These are phyloP conservation scores for Globodera rostochiensis DNA, from an alignment of 1,140 invertebrate genomes.

Conservation along the genomic window DNA sequence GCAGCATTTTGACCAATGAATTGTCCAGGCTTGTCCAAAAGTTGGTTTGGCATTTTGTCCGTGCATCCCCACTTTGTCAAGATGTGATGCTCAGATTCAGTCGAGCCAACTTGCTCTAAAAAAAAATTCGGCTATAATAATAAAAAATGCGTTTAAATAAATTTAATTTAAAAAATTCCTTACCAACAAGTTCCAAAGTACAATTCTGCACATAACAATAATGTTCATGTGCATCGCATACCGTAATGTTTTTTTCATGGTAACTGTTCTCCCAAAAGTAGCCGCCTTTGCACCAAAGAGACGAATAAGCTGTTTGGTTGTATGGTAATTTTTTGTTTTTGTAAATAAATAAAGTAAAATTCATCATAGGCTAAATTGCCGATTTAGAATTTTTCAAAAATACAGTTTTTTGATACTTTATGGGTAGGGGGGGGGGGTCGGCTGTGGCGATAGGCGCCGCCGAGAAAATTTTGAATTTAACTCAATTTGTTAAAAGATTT, in stretches of 20 bases:
- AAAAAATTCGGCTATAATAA: too few species aligned
- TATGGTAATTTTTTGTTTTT: too few species aligned
- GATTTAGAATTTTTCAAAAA: background rate
- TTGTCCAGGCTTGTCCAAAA: background rate
- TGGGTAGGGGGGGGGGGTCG: too few species aligned
- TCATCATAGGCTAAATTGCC: too few species aligned
- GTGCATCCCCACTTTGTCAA: background rate
- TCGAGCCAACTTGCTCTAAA: too few species aligned
- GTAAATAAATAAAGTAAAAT: too few species aligned
- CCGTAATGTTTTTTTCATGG: background rate
- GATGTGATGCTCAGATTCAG: background rate
- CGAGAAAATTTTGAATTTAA: too few species aligned
- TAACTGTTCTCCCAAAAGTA: background rate
- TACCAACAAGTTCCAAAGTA: background rate
- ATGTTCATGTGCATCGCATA: background rate
- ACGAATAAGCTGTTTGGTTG: too few species aligned
- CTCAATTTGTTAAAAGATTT: too few species aligned
- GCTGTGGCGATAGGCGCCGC: too few species aligned
- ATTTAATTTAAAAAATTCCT: background rate
- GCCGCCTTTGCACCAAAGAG: background rate
- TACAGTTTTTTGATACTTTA: background rate
- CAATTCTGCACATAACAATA: background rate
- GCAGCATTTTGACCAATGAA: background rate
- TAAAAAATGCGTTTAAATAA: background rate
- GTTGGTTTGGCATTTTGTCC: background rate